Conservation (phyloP, 2,113 vertebrate genomes). For the Cygnus buccinator region DNA sequence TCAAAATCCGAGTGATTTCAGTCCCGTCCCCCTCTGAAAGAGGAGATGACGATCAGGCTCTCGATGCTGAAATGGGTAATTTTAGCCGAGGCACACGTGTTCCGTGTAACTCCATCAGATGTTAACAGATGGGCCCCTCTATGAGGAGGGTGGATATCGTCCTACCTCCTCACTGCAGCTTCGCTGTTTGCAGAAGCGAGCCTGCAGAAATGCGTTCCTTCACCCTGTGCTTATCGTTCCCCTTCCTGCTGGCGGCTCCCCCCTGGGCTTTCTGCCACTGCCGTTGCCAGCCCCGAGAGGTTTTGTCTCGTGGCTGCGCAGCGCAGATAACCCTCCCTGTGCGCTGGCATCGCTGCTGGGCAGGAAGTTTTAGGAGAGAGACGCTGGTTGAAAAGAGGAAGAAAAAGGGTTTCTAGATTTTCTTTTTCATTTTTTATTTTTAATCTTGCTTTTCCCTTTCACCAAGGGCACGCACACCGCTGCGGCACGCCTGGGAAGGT, state of each 20-base stretch:
- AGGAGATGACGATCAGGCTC: constrained; percentile 5
- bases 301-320: not conserved
- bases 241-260: not conserved
- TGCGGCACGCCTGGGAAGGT: not conserved
- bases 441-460: not conserved
- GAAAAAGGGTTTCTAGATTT: not conserved
- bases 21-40: constrained; percentile 12
- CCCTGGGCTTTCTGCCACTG: not conserved
- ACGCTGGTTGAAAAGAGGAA: not conserved
- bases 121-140: constrained; percentile 64
- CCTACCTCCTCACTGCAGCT: constrained; percentile 43
- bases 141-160: constrained; percentile 41
- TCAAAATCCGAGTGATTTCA: constrained; percentile 48
- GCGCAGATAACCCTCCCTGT: not conserved
- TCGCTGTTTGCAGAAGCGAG: not conserved
- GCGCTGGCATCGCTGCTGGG: rapidly evolving
- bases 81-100: constrained; percentile 46
- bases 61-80: constrained; percentile 28
- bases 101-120: constrained; percentile 59
- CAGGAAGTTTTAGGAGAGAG: not conserved
- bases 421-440: not conserved
- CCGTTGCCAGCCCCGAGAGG: not conserved
- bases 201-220: not conserved
- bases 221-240: not conserved
- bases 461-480: not conserved